Percentiles rank a stretch among this genome's conserved stretches.
These are phyloP conservation scores for Microtus montanus DNA, from an alignment of 2,113 vertebrate species.

Conservation along the genomic window DNA sequence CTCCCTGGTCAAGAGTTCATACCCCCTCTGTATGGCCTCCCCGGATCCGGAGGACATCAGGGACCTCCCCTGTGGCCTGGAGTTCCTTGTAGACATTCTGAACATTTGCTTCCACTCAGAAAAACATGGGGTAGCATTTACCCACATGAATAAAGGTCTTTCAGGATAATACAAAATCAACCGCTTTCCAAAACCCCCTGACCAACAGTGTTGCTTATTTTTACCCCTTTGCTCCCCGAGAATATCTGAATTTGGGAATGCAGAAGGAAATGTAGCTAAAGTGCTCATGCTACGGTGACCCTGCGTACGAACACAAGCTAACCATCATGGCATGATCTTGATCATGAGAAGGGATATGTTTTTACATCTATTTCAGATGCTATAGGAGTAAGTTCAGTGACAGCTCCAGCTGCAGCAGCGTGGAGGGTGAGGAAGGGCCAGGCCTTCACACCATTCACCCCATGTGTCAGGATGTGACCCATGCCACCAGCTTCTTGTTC, in stretches of 20 bases:
- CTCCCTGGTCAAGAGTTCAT: background rate
- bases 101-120: accelerated
- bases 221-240: background rate
- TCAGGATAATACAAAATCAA: background rate
- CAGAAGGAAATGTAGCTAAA: constrained; percentile 21
- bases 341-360: background rate
- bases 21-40: background rate
- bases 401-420: background rate
- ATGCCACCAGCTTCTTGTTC: background rate
- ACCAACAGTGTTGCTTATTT: background rate
- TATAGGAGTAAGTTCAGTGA: constrained; percentile 1
- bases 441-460: background rate
- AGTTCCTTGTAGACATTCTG: background rate
- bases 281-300: background rate
- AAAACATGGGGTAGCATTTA: background rate
- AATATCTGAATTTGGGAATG: background rate
- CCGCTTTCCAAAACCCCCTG: background rate
- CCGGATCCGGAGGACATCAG: background rate
- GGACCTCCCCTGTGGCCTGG: background rate
- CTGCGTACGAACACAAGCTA: background rate
- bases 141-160: background rate
- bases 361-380: constrained; percentile 19
- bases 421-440: background rate
- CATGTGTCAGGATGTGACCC: background rate
- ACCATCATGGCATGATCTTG: background rate